Evolutionary conservation across 2,888 invertebrate species (phyloP).

Genomic region (Tromatobia lineatoria): DNA sequence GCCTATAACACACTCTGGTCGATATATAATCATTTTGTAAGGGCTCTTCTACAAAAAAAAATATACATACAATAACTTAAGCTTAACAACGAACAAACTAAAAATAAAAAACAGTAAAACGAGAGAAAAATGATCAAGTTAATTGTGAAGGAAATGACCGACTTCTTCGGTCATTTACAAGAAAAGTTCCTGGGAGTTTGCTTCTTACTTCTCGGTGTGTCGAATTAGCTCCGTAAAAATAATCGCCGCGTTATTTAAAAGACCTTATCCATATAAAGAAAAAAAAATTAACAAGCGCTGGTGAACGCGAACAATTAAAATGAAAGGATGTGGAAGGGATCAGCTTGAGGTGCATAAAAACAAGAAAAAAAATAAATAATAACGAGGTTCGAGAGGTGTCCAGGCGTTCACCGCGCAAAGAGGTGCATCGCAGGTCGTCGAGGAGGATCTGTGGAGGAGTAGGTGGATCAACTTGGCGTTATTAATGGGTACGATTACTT

Average conservation of each 20-base stretch:
- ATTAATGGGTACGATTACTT: conserved; percentile 84
- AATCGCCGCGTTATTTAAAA: not conserved
- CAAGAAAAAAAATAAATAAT: conserved; percentile 35
- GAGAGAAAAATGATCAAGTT: not conserved
- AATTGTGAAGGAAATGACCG: conserved; percentile 29
- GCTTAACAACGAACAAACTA: conserved; percentile 14
- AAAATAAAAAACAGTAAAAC: conserved; percentile 1
- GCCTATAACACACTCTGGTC: too few species aligned
- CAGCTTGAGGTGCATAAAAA: conserved; percentile 40
- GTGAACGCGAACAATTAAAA: conserved; percentile 23
- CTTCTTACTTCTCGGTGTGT: not conserved
- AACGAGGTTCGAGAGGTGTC: conserved; percentile 58
- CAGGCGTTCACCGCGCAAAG: conserved; percentile 47
- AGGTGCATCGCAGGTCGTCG: conserved; percentile 41
- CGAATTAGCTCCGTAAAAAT: not conserved
- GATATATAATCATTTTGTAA: too few species aligned
- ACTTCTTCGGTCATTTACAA: conserved; percentile 33
- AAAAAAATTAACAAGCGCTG: not conserved
- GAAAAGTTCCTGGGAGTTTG: conserved; percentile 12
- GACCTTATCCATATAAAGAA: too few species aligned
- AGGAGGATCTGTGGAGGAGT: conserved; percentile 62
- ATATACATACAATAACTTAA: not conserved
- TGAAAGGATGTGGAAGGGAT: conserved; percentile 4
- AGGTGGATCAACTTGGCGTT: conserved; percentile 80
- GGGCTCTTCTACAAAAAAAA: too few species aligned